A percentile compares a stretch with the other conserved stretches of the same genome.
These are phyloP conservation scores for Coreius guichenoti DNA, from an alignment of 2,797 vertebrate species.

Conservation along the genomic window DNA sequence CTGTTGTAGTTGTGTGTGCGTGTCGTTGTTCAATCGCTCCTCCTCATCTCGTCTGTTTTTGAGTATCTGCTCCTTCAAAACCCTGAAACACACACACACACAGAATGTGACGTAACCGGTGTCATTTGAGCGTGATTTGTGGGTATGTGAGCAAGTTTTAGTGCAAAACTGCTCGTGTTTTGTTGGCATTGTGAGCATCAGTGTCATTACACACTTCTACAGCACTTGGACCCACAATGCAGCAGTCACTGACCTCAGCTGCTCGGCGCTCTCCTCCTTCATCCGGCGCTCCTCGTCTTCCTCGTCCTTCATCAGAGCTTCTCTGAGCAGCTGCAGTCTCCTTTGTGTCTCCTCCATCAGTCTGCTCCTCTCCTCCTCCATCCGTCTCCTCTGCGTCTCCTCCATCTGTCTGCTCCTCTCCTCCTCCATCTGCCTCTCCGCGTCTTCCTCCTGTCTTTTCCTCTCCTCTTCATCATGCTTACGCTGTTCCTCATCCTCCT, in stretches of 20 bases:
- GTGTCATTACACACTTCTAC: not conserved
- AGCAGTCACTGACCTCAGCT: constrained; percentile 76
- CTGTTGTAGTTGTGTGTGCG: constrained; percentile 33
- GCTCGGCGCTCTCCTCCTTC: constrained; percentile 75
- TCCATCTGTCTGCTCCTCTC: not conserved
- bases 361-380: constrained; percentile 54
- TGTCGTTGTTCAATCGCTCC: constrained; percentile 41
- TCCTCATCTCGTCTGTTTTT: constrained; percentile 49
- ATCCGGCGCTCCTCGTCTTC: constrained; percentile 70
- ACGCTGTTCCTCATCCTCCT: not conserved
- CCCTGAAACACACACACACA: constrained; percentile 47
- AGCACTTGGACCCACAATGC: constrained; percentile 28
- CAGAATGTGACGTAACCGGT: not conserved
- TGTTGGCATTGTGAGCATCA: not conserved
- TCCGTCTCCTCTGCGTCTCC: constrained; percentile 20
- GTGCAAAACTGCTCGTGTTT: not conserved
- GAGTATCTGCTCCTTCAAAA: constrained; percentile 43
- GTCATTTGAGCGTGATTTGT: not conserved
- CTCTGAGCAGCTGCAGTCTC: constrained; percentile 64
- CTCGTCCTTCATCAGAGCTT: constrained; percentile 73
- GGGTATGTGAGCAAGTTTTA: not conserved
- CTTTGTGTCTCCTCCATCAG: constrained; percentile 59
- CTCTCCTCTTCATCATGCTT: not conserved
- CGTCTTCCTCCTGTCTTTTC: not conserved
- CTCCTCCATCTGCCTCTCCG: not conserved